Evolutionary conservation across 1,140 invertebrate species (phyloP).

Genomic region (Ceratina japonica): DNA sequence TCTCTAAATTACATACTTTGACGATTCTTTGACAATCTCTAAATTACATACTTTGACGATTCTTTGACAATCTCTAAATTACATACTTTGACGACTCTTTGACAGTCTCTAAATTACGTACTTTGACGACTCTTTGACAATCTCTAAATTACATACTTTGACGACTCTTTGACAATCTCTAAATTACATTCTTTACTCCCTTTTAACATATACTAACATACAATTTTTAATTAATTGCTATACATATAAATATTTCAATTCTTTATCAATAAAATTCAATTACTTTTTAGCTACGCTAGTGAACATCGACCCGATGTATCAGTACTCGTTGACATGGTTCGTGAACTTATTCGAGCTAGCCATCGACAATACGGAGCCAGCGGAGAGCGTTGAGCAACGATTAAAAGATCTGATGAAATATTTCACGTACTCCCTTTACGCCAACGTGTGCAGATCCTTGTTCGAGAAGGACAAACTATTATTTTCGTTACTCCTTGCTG

Average conservation of each 20-base stretch:
- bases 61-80: too few relatives aligned
- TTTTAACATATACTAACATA: too few relatives aligned
- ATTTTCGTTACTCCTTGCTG: constrained; percentile 91
- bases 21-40: too few relatives aligned
- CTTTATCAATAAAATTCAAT: not conserved
- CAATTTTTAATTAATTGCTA: not conserved
- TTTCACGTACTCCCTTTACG: constrained; percentile 95
- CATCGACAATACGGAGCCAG: constrained; percentile 95
- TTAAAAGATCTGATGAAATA: constrained; percentile 87
- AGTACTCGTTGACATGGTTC: constrained; percentile 97
- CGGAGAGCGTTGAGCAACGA: constrained; percentile 87
- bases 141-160: too few relatives aligned
- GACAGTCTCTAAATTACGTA: too few relatives aligned
- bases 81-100: too few relatives aligned
- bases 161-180: too few relatives aligned
- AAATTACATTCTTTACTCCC: too few relatives aligned
- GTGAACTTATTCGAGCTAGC: constrained; percentile 92
- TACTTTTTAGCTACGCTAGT: constrained; percentile 86
- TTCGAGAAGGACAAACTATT: constrained; percentile 97
- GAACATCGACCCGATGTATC: constrained; percentile 98
- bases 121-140: too few relatives aligned
- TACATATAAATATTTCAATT: too few relatives aligned
- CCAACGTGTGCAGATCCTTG: constrained; percentile 95
- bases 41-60: too few relatives aligned
- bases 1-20: too few relatives aligned